Percentiles rank a stretch among this genome's conserved stretches.
Conservation (phyloP, 2,797 vertebrate species). For the Mormyrus hasselquistii region DNA sequence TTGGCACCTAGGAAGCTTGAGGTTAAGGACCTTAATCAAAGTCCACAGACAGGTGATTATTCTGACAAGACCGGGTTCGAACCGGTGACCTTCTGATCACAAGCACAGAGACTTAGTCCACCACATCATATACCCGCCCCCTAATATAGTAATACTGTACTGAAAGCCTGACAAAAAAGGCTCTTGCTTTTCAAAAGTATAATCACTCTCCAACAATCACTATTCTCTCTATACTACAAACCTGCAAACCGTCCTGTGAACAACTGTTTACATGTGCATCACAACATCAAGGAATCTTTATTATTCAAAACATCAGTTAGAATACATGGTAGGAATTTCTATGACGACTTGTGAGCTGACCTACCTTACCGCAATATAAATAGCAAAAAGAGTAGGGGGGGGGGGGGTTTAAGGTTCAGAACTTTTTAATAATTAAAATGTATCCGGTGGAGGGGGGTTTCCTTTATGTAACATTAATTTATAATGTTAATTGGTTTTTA, state of each 20-base stretch:
- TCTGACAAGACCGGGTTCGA: neutral
- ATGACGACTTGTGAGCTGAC: neutral
- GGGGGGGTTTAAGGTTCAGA: neutral
- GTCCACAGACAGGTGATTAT: neutral
- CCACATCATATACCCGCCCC: neutral
- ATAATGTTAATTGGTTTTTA: conserved; percentile 6
- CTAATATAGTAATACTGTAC: neutral
- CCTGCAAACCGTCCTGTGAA: neutral
- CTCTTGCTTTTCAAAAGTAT: neutral
- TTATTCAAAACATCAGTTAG: neutral
- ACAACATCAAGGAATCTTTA: neutral
- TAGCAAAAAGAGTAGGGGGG: neutral
- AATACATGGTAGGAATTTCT: conserved; percentile 1
- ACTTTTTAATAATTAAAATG: neutral
- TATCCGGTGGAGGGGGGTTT: neutral
- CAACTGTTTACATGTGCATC: neutral
- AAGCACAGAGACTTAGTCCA: neutral
- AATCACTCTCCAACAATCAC: neutral
- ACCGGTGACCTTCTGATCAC: neutral
- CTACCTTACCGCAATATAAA: neutral
- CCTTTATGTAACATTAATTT: conserved; percentile 1
- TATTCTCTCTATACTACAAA: neutral
- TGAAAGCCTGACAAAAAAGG: neutral
- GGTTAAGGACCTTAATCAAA: neutral
- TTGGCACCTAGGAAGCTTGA: neutral